Evolutionary conservation across 2,888 invertebrate species (phyloP).

Genomic region (Brenthis daphne): DNA sequence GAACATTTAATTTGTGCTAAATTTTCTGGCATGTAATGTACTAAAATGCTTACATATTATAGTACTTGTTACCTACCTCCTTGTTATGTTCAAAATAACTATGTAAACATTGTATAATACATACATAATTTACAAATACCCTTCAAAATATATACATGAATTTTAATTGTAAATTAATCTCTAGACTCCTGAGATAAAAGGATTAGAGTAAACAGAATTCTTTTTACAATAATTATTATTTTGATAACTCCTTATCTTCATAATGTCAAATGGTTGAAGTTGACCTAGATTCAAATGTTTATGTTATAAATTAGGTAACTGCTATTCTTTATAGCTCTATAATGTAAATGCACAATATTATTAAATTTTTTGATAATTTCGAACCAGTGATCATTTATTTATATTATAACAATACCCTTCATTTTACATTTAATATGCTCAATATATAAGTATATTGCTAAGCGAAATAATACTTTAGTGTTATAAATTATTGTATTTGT

Average conservation of each 20-base stretch:
- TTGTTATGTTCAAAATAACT: not conserved
- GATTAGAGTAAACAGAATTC: not conserved
- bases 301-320: constrained; percentile 3
- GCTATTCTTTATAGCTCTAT: constrained; percentile 1
- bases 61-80: not conserved
- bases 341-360: not conserved
- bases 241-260: constrained; percentile 2
- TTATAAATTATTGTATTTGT: too few species aligned
- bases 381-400: too few species aligned
- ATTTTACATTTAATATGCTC: too few species aligned
- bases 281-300: constrained; percentile 6
- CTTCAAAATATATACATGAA: not conserved
- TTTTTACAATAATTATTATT: not conserved
- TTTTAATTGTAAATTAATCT: not conserved
- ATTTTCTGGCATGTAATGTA: constrained; percentile 17
- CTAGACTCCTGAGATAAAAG: not conserved
- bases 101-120: too few species aligned
- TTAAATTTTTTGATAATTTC: too few species aligned
- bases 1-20: constrained; percentile 8
- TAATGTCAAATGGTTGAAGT: constrained; percentile 8
- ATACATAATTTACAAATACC: too few species aligned
- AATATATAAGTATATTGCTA: too few species aligned
- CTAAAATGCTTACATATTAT: not conserved
- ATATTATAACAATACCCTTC: too few species aligned
- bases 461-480: too few species aligned